These are phyloP conservation scores for Dendrophyllia cribrosa DNA, from an alignment of 64 coral and sea anemone species.

Conservation along the genomic window DNA sequence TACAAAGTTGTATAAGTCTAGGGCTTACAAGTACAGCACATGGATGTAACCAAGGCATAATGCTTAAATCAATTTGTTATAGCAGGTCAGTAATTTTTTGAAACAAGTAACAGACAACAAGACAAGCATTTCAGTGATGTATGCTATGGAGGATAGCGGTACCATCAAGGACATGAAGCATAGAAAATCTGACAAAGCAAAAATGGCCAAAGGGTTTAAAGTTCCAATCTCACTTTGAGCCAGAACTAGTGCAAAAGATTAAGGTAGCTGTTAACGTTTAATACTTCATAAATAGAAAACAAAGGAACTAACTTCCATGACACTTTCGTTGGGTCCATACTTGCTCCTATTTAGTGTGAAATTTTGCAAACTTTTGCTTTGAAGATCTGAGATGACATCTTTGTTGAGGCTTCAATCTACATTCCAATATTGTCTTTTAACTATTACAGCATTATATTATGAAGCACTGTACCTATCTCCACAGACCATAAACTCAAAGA, in stretches of 20 bases:
- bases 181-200: neutral
- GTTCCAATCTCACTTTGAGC: neutral
- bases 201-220: slow-evolving; percentile 22
- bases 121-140: slow-evolving; percentile 20
- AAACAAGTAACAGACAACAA: slow-evolving; percentile 10
- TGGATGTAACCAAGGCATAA: no score
- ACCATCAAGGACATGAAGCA: slow-evolving; percentile 9
- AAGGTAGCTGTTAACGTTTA: no score
- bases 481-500: no score
- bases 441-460: neutral
- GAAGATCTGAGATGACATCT: no score
- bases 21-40: neutral
- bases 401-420: no score
- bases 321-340: no score
- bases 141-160: neutral
- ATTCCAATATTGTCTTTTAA: neutral
- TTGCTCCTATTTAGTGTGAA: no score
- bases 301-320: no score
- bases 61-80: neutral
- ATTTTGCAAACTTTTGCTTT: no score
- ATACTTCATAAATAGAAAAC: neutral
- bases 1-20: no score
- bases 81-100: slow-evolving; percentile 1
- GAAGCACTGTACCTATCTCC: no score
- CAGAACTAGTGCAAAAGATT: neutral